Evolutionary conservation across 2,113 vertebrate species (phyloP), one percentile per base, ranked within the genome.

Genomic region (Myrmecobius fasciatus): DNA sequence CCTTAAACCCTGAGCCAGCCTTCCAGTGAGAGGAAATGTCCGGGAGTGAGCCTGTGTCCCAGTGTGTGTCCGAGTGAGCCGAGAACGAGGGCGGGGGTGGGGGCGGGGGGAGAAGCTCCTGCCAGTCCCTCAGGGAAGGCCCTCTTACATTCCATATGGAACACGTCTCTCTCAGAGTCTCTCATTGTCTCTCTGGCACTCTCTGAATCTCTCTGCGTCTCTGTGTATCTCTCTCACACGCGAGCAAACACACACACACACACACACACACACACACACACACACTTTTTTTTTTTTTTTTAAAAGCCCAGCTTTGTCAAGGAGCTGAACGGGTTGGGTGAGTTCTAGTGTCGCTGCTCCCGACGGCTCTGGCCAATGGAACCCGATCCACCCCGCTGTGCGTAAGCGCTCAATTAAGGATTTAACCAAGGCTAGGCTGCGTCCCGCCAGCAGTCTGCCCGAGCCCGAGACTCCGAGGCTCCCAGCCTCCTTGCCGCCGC

Each of bases 391-490:
- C 99, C 99, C 99, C 99, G 99, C 99, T 99, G 99, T 99, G 99
- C 99, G 99, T 99, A 99, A 99, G 99, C 99, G 99, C 98, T 99
- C 99, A 99, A 99, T 99, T 99, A 99, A 99, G 99, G 99, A 99
- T 99, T 99, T 99, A 99, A 99, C 99, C 99, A 99, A 99, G 99
- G 99, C 99, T 99, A 98, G 99, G 99, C 99, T 99, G 99, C 98
- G 98, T 98, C 99, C 98, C 99, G 99, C 98, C 98, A 99, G 99
- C 99, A 99, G 99, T 99, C 99, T 99, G 99, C 99, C 98, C 96
- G 98, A 98, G 98, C 99, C 97, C 97, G 97, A 98, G 98, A 97
- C 98, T 98, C 92, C 98, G 90, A 98, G 94, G 97, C 97, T 98
- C 98, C 92, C 95, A 97, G 97, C 95, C 96, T 96, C 97, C 96